Conservation (phyloP, 1,140 invertebrate species). For the Tigriopus japonicus region DNA sequence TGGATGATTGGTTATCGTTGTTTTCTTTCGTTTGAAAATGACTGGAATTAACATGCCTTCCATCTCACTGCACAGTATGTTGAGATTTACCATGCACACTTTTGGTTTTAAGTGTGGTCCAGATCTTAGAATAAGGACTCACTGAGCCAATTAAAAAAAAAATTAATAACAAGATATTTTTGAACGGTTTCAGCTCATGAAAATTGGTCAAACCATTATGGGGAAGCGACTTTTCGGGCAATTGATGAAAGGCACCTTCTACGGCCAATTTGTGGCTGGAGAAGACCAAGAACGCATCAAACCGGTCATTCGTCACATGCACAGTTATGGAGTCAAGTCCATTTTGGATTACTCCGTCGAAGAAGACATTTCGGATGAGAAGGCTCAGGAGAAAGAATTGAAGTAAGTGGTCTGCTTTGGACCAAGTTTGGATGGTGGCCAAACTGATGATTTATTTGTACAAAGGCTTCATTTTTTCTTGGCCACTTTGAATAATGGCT, state of each 20-base stretch:
- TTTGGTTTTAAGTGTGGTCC: too few relatives aligned
- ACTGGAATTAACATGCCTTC: too few relatives aligned
- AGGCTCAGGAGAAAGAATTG: slow-evolving; percentile 73
- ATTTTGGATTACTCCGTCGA: slow-evolving; percentile 98
- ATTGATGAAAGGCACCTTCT: slow-evolving; percentile 89
- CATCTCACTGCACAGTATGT: too few relatives aligned
- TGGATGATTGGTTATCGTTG: too few relatives aligned
- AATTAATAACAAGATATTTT: too few relatives aligned
- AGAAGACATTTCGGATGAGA: slow-evolving; percentile 77
- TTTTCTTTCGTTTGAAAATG: too few relatives aligned
- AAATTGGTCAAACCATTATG: slow-evolving; percentile 50
- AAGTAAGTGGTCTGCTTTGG: slow-evolving; percentile 40
- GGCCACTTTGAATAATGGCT: background rate
- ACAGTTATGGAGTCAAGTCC: slow-evolving; percentile 89
- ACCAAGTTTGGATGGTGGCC: too few relatives aligned
- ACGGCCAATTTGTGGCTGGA: slow-evolving; percentile 95
- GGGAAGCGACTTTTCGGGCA: slow-evolving; percentile 63
- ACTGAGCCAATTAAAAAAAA: too few relatives aligned
- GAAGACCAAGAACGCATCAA: slow-evolving; percentile 52
- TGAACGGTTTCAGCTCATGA: slow-evolving; percentile 66
- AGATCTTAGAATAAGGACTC: too few relatives aligned
- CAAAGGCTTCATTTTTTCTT: too few relatives aligned
- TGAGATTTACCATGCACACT: too few relatives aligned
- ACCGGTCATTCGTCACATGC: slow-evolving; percentile 35
- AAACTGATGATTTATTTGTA: too few relatives aligned